These are phyloP conservation scores for Malurus alboscapulatus DNA, from an alignment of 2,113 vertebrate genomes.

Conservation along the genomic window DNA sequence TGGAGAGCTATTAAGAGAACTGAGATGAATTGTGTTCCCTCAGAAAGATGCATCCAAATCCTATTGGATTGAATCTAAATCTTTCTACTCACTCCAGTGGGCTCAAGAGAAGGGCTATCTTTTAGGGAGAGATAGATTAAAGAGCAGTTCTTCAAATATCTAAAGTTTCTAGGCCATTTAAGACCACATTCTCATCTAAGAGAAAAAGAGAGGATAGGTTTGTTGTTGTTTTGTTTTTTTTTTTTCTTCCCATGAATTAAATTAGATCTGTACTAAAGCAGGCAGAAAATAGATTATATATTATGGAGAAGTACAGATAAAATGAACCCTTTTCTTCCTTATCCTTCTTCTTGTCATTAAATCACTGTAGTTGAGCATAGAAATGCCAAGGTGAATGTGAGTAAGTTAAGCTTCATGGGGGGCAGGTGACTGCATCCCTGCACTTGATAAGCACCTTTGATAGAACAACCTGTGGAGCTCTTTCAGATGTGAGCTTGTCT, in stretches of 20 bases:
- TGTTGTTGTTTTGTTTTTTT: not conserved
- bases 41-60: not conserved
- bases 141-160: not conserved
- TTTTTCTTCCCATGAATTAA: not conserved
- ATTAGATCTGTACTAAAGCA: not conserved
- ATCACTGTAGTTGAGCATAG: not conserved
- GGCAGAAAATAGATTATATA: not conserved
- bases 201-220: not conserved
- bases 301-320: not conserved
- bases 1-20: not conserved
- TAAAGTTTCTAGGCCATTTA: not conserved
- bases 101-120: not conserved
- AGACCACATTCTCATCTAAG: not conserved
- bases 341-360: not conserved
- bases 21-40: not conserved
- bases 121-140: not conserved
- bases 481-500: not conserved
- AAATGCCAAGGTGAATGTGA: not conserved
- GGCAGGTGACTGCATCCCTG: accelerated
- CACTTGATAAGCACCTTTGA: not conserved
- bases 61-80: not conserved
- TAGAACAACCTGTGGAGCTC: not conserved
- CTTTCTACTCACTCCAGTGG: not conserved
- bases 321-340: not conserved
- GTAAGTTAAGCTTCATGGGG: not conserved